phyloP scores from a whole-genome alignment of 35 echinoderm and acorn worm genomes.

The Ophioderma brevispina region DNA sequence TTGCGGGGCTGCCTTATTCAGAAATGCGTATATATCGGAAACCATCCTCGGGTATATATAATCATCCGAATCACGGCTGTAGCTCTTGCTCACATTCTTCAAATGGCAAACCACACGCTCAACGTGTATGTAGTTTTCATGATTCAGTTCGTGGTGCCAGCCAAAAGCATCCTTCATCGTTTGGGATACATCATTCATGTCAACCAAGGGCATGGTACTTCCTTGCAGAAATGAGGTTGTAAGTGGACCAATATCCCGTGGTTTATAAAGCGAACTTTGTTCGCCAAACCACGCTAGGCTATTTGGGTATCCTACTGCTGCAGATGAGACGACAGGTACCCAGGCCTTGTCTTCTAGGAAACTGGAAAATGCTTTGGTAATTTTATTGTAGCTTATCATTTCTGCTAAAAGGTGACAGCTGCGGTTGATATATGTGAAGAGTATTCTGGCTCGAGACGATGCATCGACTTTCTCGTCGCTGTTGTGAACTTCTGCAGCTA shows the following conservation, averaged over 20 bases:
- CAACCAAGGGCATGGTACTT: background rate
- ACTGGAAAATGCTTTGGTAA: background rate
- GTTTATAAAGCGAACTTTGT: background rate
- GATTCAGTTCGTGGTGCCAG: background rate
- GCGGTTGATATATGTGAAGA: conserved; percentile 1
- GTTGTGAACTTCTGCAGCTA: background rate
- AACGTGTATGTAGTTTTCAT: background rate
- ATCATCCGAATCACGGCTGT: background rate
- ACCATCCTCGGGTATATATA: background rate
- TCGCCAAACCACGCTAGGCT: background rate
- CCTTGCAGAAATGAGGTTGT: background rate
- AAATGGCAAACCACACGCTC: background rate
- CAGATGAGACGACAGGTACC: background rate
- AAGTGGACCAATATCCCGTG: background rate
- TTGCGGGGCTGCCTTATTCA: background rate
- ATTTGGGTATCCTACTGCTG: background rate
- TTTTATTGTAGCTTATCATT: background rate
- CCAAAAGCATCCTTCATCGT: background rate
- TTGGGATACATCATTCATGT: background rate
- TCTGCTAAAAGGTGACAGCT: background rate
- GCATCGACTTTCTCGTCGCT: background rate
- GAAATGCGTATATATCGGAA: background rate
- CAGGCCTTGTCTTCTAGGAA: background rate
- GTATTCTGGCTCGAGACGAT: background rate
- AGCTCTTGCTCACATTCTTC: conserved; percentile 11